Percentiles rank a stretch among this genome's conserved stretches.
Evolutionary conservation across 2,797 vertebrate species (phyloP).

Genomic region (Enteromius radiatus): DNA sequence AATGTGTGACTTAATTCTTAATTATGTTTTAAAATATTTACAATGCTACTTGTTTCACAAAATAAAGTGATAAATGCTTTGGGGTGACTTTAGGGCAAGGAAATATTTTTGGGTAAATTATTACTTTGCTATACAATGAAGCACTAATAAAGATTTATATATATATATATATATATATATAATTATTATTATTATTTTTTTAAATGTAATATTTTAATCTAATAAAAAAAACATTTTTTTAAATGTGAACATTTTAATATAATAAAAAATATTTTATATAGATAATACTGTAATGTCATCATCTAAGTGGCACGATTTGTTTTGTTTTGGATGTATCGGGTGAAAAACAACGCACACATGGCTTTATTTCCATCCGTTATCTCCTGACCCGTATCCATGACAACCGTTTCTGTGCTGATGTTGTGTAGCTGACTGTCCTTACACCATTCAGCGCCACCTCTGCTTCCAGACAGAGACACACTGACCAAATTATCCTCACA

Average conservation of each 20-base stretch:
- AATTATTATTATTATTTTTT: too few species aligned
- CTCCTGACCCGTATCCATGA: conserved; percentile 12
- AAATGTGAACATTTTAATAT: too few species aligned
- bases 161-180: too few species aligned
- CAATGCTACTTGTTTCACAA: too few species aligned
- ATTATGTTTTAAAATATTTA: too few species aligned
- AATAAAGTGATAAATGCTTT: not conserved
- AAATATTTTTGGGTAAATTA: not conserved
- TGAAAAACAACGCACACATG: not conserved
- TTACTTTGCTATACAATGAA: not conserved
- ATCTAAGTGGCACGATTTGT: not conserved
- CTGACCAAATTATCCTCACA: not conserved
- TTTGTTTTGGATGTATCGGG: conserved; percentile 1
- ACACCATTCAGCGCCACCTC: conserved; percentile 5
- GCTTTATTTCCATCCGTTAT: conserved; percentile 6
- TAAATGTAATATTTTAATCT: not conserved
- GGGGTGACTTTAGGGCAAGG: not conserved
- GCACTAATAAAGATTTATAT: not conserved
- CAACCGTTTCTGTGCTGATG: not conserved
- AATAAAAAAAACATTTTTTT: not conserved
- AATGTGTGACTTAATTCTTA: not conserved
- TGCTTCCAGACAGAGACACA: conserved; percentile 19
- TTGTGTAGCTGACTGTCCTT: not conserved
- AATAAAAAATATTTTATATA: not conserved
- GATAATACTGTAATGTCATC: not conserved